These are phyloP conservation scores for Lepus oiostolus DNA, from an alignment of 2,797 vertebrate genomes.

Conservation along the genomic window DNA sequence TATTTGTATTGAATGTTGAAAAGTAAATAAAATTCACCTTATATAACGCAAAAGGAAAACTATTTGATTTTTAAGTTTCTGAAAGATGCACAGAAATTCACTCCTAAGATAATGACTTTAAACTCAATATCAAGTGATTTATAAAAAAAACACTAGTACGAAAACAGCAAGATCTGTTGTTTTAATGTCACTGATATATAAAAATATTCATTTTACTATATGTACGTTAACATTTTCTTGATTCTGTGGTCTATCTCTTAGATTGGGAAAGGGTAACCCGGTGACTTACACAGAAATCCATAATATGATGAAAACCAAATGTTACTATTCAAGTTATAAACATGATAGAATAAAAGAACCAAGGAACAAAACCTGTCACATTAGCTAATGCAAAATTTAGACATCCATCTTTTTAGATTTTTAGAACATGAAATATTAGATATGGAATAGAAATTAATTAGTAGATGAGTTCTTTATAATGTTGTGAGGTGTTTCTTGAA, in stretches of 20 bases:
- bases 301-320: background rate
- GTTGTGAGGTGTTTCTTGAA: background rate
- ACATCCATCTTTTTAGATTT: background rate
- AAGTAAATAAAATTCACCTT: conserved; percentile 37
- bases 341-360: background rate
- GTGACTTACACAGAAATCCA: background rate
- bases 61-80: conserved; percentile 10
- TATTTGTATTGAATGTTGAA: conserved; percentile 19
- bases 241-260: background rate
- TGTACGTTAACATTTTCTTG: background rate
- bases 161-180: background rate
- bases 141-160: background rate
- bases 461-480: background rate
- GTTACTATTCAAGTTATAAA: background rate
- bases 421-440: background rate
- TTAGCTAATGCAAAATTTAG: background rate
- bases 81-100: background rate
- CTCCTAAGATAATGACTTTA: conserved; percentile 34
- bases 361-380: background rate
- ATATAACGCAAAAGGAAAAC: background rate
- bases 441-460: background rate
- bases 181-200: conserved; percentile 3
- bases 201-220: conserved; percentile 20
- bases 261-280: background rate
- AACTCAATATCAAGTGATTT: conserved; percentile 50